Evolutionary conservation across 2,888 invertebrate species (phyloP), one percentile per base, ranked within the genome.

Genomic region (Melieria omissa): DNA sequence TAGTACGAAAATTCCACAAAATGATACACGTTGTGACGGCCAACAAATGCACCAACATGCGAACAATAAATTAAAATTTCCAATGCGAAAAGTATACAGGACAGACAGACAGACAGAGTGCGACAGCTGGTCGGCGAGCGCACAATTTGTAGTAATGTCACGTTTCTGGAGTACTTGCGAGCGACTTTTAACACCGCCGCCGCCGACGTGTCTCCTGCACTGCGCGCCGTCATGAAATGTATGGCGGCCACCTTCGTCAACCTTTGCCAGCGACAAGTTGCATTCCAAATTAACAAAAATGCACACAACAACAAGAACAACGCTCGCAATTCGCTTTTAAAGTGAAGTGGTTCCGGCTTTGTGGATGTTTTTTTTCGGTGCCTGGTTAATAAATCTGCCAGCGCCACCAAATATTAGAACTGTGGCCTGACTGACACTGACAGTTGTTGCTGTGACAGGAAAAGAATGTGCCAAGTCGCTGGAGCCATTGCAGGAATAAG

Each of bases 181-280:
- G 52, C 14, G 52, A 52, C 52, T 52, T 52, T 52, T 52, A 52
- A 52, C 52, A 52, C 52, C 52, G 14, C 52, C 52, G 14, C 14
- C 9, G 52, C 52, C 52, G 6, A 12, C 52, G 14, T 8, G n/a
- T 5, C 12, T 12, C 52, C 10, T 12, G 5, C 52, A 52, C 52
- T 14, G 14, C 52, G n/a, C 49, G 49, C 49, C 52, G 14, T 14
- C 52, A 9, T 52, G 29, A 29, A 29, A 29, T 29, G 29, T 29
- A 29, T 29, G 5, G 10, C 9, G n/a, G 52, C 52, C 9, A 14
- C 9, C 52, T 12, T 52, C 52, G 10, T 52, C 52, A 52, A 29
- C 9, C 14, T 5, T 14, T 52, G 52, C 52, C 52, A 9, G 52
- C 52, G 52, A 52, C 52, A 49, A 49, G 29, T 29, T 29, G 29